These are phyloP conservation scores for Ficedula albicollis DNA, from an alignment of 2,797 vertebrate genomes.

Conservation along the genomic window DNA sequence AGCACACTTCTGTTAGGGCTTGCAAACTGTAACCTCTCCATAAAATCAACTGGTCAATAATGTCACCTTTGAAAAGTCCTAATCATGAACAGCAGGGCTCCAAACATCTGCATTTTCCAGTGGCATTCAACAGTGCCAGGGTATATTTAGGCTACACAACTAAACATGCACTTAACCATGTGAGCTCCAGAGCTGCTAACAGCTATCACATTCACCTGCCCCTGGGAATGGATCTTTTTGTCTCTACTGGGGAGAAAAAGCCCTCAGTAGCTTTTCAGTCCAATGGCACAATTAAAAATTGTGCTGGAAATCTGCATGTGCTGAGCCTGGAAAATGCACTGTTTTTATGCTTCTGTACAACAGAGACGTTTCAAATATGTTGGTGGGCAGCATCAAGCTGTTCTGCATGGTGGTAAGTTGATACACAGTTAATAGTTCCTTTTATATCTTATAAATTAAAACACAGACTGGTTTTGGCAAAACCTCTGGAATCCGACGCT, in stretches of 20 bases:
- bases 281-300: neutral
- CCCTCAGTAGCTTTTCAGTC: neutral
- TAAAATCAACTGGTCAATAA: neutral
- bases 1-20: neutral
- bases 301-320: neutral
- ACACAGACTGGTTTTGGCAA: neutral
- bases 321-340: neutral
- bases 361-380: neutral
- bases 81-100: neutral
- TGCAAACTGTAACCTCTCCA: neutral
- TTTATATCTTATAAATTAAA: neutral
- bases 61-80: neutral
- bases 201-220: neutral
- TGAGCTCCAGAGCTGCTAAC: neutral
- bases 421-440: neutral
- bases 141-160: neutral
- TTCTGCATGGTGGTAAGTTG: neutral
- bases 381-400: neutral
- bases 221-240: neutral
- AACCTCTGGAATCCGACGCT: neutral
- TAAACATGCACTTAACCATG: neutral
- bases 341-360: neutral
- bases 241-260: accelerated
- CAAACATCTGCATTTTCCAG: neutral
- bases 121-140: accelerated